phyloP scores from a whole-genome alignment of 1,140 invertebrate species.

The Drosophila truncata region DNA sequence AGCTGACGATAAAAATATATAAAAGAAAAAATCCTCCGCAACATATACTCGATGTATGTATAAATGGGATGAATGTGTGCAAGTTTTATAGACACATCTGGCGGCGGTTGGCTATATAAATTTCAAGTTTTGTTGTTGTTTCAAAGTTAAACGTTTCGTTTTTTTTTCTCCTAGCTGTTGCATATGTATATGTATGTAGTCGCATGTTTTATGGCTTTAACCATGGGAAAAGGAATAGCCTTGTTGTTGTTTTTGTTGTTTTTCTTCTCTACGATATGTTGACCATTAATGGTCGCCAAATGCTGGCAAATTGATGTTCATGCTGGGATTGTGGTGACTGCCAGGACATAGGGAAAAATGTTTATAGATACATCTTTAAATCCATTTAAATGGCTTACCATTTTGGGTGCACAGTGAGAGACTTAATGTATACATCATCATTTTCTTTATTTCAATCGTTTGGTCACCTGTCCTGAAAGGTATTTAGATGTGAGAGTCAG shows the following conservation, averaged over 20 bases:
- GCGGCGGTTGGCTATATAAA: slow-evolving; percentile 38
- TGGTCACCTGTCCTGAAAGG: neutral
- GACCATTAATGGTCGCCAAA: slow-evolving; percentile 57
- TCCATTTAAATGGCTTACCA: neutral
- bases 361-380: slow-evolving; percentile 6
- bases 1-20: slow-evolving; percentile 67
- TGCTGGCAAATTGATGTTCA: slow-evolving; percentile 54
- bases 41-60: slow-evolving; percentile 19
- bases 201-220: slow-evolving; percentile 39
- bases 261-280: slow-evolving; percentile 38
- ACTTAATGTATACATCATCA: neutral
- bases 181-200: slow-evolving; percentile 30
- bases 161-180: slow-evolving; percentile 43
- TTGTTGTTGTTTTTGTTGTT: neutral
- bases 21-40: slow-evolving; percentile 31
- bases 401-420: neutral
- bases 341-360: neutral
- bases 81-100: slow-evolving; percentile 66
- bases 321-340: slow-evolving; percentile 22
- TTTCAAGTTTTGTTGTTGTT: slow-evolving; percentile 54
- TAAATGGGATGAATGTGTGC: slow-evolving; percentile 24
- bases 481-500: neutral
- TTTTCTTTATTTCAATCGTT: neutral
- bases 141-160: slow-evolving; percentile 50
- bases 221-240: slow-evolving; percentile 14